Evolutionary conservation across 2,888 invertebrate species (phyloP).

Genomic region (Platycnemis pennipes): DNA sequence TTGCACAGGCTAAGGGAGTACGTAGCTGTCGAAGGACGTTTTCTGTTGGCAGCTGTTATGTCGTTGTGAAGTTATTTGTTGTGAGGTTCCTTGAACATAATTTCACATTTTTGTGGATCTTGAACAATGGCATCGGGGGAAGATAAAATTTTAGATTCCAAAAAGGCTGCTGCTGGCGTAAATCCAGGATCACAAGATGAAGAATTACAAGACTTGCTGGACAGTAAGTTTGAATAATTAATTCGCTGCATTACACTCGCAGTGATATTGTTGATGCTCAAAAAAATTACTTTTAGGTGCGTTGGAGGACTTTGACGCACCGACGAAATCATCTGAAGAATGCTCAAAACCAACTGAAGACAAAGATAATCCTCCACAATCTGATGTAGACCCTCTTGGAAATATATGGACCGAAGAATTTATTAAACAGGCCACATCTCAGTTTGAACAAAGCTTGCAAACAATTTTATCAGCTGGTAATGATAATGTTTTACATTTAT

Average conservation of each 20-base stretch:
- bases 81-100: not conserved
- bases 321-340: slow-evolving; percentile 73
- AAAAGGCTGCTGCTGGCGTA: not conserved
- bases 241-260: slow-evolving; percentile 17
- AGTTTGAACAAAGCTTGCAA: slow-evolving; percentile 85
- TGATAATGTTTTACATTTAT: slow-evolving; percentile 43
- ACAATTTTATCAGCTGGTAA: slow-evolving; percentile 70
- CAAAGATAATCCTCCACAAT: slow-evolving; percentile 70
- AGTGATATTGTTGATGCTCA: not conserved
- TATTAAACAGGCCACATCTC: slow-evolving; percentile 85
- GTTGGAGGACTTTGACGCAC: slow-evolving; percentile 82
- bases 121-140: slow-evolving; percentile 58
- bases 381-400: slow-evolving; percentile 74
- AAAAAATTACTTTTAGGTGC: slow-evolving; percentile 81
- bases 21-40: not conserved
- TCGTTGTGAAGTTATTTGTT: slow-evolving; percentile 28
- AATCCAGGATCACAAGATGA: slow-evolving; percentile 80
- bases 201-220: slow-evolving; percentile 87
- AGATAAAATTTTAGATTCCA: slow-evolving; percentile 6
- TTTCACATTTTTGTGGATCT: slow-evolving; percentile 7
- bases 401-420: slow-evolving; percentile 88
- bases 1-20: not conserved
- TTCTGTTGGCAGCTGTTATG: slow-evolving; percentile 46
- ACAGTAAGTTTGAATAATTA: slow-evolving; percentile 82
- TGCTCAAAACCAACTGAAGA: slow-evolving; percentile 71